These are phyloP conservation scores for Octonoba sinensis DNA, from an alignment of 2,888 invertebrate species.

Conservation along the genomic window DNA sequence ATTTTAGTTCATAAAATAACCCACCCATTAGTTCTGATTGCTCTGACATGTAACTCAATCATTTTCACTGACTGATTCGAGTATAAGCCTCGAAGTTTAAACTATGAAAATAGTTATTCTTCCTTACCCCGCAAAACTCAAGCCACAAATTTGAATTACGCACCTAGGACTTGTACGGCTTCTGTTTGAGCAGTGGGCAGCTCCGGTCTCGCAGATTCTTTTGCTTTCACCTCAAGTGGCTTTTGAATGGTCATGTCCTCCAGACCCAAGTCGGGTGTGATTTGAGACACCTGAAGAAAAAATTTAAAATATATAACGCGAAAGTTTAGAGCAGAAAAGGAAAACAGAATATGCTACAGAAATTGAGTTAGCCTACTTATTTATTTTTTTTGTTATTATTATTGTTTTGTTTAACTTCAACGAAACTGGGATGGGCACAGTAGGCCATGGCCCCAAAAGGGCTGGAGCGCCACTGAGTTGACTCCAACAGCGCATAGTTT, in stretches of 20 bases:
- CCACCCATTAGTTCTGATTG: too few species aligned
- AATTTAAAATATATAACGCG: neutral
- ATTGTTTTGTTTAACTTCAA: too few species aligned
- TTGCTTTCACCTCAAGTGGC: slow-evolving; percentile 51
- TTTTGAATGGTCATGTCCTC: slow-evolving; percentile 41
- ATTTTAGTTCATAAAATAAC: too few species aligned
- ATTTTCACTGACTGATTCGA: too few species aligned
- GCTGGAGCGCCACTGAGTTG: too few species aligned
- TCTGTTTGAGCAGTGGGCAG: slow-evolving; percentile 59
- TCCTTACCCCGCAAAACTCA: neutral
- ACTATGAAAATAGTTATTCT: neutral
- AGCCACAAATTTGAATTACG: neutral
- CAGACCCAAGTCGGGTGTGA: slow-evolving; percentile 55
- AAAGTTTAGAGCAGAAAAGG: neutral
- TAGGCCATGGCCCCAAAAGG: too few species aligned
- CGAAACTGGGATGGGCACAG: too few species aligned
- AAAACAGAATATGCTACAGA: neutral
- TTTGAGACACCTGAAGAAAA: slow-evolving; percentile 54
- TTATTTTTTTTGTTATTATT: too few species aligned
- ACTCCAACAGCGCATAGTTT: too few species aligned
- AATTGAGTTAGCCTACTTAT: neutral
- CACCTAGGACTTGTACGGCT: slow-evolving; percentile 60
- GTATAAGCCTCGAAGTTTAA: too few species aligned
- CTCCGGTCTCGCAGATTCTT: slow-evolving; percentile 49
- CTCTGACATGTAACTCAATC: too few species aligned